Evolutionary conservation across 1,140 invertebrate genomes (phyloP).

Genomic region (Neotoxoptera formosana): DNA sequence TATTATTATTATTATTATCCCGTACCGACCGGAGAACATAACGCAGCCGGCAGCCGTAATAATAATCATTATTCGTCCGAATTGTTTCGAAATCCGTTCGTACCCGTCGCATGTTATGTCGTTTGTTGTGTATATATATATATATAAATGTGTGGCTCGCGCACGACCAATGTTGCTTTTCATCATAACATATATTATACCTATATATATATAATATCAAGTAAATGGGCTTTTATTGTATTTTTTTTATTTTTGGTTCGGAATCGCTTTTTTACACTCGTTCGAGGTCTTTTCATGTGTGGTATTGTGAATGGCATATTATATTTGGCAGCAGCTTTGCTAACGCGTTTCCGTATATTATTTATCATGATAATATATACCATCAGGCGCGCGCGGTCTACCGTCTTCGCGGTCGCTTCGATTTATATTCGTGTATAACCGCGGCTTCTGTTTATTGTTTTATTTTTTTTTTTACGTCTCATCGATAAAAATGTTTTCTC

Average conservation of each 20-base stretch:
- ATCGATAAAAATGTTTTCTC: neutral
- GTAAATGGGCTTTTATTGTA: conserved; percentile 4
- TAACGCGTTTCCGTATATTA: neutral
- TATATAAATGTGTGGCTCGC: neutral
- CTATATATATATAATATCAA: conserved; percentile 14
- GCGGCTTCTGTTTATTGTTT: neutral
- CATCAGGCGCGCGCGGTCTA: neutral
- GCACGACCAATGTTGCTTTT: neutral
- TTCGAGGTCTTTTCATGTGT: neutral
- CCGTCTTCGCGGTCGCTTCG: neutral
- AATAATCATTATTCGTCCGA: conserved; percentile 24
- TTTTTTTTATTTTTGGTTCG: neutral
- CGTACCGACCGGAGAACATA: neutral
- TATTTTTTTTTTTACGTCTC: neutral
- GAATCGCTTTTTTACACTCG: neutral
- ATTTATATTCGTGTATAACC: neutral
- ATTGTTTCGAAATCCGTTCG: conserved; percentile 27
- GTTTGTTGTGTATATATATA: neutral
- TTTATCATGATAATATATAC: neutral
- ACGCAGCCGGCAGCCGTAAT: neutral
- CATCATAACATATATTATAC: neutral
- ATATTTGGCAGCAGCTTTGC: conserved; percentile 5
- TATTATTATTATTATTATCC: conserved; percentile 16
- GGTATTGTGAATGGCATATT: neutral
- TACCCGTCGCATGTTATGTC: neutral